Evolutionary conservation across 2,113 vertebrate genomes (phyloP).

Genomic region (Paralichthys olivaceus): DNA sequence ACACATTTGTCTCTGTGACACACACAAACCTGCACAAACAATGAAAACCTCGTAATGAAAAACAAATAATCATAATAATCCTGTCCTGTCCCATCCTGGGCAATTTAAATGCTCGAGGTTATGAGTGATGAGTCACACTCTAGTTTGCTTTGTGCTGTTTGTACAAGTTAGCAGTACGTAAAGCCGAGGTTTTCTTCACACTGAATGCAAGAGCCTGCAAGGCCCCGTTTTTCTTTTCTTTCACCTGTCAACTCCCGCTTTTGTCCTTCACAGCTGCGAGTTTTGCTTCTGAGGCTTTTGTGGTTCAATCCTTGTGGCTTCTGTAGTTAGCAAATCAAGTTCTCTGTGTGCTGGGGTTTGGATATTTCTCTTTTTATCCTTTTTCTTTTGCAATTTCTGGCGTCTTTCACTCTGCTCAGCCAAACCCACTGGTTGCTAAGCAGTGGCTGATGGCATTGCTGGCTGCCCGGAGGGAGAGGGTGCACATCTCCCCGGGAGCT

Average conservation of each 20-base stretch:
- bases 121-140: conserved; percentile 57
- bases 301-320: conserved; percentile 18
- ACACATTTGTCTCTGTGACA: conserved; percentile 24
- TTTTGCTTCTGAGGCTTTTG: conserved; percentile 44
- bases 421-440: conserved; percentile 85
- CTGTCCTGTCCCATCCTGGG: conserved; percentile 12
- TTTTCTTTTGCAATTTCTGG: conserved; percentile 29
- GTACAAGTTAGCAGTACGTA: conserved; percentile 40
- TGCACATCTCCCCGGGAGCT: conserved; percentile 78
- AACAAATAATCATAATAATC: not conserved
- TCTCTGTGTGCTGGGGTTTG: conserved; percentile 45
- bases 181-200: conserved; percentile 49
- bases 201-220: conserved; percentile 52
- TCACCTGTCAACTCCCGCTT: conserved; percentile 61
- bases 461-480: conserved; percentile 77
- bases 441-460: conserved; percentile 76
- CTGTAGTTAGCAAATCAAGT: conserved; percentile 49
- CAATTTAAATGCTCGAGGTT: conserved; percentile 32
- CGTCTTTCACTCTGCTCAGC: conserved; percentile 66
- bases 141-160: conserved; percentile 67
- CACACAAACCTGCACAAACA: conserved; percentile 11
- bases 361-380: conserved; percentile 24
- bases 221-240: conserved; percentile 58
- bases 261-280: conserved; percentile 68
- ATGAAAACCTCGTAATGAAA: conserved; percentile 10